Base-by-base conservation (phyloP, 2,888 invertebrate genomes). In the Smittia aterrima region DNA sequence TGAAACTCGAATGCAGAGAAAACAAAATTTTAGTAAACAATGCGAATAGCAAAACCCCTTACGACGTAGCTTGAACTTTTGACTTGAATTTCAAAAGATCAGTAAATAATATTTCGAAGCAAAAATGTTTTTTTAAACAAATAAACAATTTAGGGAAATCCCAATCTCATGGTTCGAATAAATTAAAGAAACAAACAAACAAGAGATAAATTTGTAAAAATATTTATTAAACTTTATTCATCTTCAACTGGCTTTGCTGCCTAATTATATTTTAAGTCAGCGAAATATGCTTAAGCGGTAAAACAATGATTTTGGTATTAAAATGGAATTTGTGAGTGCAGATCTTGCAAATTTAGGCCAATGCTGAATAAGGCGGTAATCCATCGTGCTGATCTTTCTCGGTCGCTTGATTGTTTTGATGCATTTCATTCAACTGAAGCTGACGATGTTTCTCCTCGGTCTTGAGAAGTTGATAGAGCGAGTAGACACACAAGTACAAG, bases 381-480 rank as follows among this genome's bases (percentile, higher is more conserved):
- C 74, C 66, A 13, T 74, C 74, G 16, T 74, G 41, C 2, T 9
- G 41, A 66, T 74, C 66, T 32, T 74, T 74, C 6, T 22, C 16
- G 2, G 66, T 13, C 7, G 32, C 41, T 53, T 74, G 74, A 71
- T 71, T 71, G n/a, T 64, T 64, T 40, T 67, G 67, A 6, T 40
- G 38, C 9, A 74, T 74, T 53, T 74, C 74, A 20, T 66, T 74
- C 25, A 66, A n/a, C 13, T 74, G 74, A 22, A 74, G 27, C 25
- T 66, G 74, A 24, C 74, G 40, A 6, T 66, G 66, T 20, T 74
- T 74, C 25, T 74, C 74, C 41, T 74, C 74, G 7, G 72, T 62
- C 24, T 66, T 74, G 18, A 74, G 74, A 24, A 66, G 16, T 18
- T 74, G 74, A 53, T 74, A 74, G 1, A 74, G 27, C 25, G 74